Evolutionary conservation across 2,888 invertebrate genomes (phyloP), one percentile per base, ranked within the genome.

Genomic region (Cyclophora punctaria): DNA sequence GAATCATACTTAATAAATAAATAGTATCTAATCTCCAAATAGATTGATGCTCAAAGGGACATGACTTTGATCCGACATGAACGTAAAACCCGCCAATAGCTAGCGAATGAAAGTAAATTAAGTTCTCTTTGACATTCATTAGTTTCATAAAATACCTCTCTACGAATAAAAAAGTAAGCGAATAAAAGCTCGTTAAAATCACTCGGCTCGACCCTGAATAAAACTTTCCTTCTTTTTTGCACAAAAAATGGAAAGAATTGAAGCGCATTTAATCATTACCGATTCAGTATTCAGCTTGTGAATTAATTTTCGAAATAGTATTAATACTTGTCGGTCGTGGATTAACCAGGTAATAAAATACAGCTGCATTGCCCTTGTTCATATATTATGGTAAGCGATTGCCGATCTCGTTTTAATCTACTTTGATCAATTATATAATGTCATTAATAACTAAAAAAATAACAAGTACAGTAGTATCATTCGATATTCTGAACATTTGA

Each of bases 111-210:
- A 64, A 69, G 65, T 73, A 74, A 75, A 79, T 76, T 68, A 72
- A 74, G 66, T 69, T 72, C 68, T 64, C 76, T 79, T 79, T 80
- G 81, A 77, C 78, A 79, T 81, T 83, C 79, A 83, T 83, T 81
- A 80, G 78, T 80, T 80, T 76, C 71, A 73, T 74, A 75, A 78
- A 78, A 72, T 72, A 69, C 63, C 67, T 67, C 64, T 62, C 69
- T 67, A 54, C 53, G 60, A 68, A 70, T 70, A 73, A 75, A 77
- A 37, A 79, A 75, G 62, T 66, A 64, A 53, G 68, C 67, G 69
- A 76, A 82, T 78, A 78, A 81, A 80, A 75, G 72, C 81, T 85
- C 78, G 80, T 84, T 84, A 84, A 81, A 85, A 80, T 80, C 77
- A 77, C 76, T 79, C 75, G 74, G 64, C 70, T 77, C 76, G 75